Percentiles rank a stretch among this genome's conserved stretches.
Evolutionary conservation across 2,113 vertebrate genomes (phyloP).

Genomic region (Ahaetulla prasina): DNA sequence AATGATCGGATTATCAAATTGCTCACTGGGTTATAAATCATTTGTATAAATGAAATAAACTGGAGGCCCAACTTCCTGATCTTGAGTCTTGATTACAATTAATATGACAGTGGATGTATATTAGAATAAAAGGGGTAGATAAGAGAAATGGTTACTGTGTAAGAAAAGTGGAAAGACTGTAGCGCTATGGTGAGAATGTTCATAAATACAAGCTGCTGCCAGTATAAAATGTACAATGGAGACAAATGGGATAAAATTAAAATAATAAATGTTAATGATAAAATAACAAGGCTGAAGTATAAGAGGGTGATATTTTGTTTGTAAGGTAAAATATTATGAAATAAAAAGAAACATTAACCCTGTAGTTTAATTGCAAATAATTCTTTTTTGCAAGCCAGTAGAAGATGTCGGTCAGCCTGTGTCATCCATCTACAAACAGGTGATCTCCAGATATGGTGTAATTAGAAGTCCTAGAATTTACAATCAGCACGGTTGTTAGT

Average conservation of each 20-base stretch:
- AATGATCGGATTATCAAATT: slow-evolving; percentile 15
- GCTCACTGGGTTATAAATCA: slow-evolving; percentile 9
- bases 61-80: background rate
- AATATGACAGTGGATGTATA: background rate
- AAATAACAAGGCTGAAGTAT: slow-evolving; percentile 1
- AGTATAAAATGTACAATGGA: background rate
- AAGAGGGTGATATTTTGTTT: background rate
- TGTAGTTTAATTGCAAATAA: background rate
- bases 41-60: slow-evolving; percentile 4
- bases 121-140: background rate
- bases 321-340: background rate
- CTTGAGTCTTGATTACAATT: background rate
- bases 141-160: background rate
- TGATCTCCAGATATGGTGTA: background rate
- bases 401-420: background rate
- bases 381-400: background rate
- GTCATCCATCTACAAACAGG: background rate
- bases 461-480: background rate
- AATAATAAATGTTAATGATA: slow-evolving; percentile 17
- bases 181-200: background rate
- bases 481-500: background rate
- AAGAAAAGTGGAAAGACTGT: background rate
- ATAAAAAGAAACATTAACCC: background rate
- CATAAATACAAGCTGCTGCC: background rate
- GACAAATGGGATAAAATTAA: slow-evolving; percentile 19